Base-by-base conservation (phyloP, 2,797 vertebrate genomes). In the Pseudochromis fuscus region DNA sequence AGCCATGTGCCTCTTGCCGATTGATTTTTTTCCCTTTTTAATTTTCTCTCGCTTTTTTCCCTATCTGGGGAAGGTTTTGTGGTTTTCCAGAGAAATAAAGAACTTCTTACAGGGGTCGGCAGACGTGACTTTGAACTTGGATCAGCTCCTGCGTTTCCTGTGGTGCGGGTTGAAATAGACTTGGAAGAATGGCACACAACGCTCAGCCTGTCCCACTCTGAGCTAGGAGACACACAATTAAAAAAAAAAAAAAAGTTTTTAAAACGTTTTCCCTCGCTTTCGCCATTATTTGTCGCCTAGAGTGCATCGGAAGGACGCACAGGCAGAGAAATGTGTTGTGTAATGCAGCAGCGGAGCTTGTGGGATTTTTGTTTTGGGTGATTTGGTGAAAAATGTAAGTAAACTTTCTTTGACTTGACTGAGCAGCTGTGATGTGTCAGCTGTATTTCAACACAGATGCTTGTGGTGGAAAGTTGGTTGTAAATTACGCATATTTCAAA, bases 71-170 rank as follows among this genome's bases (percentile, higher is more conserved):
- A 92, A 90, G 85, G 88, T 80, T 91, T 93, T 94, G 92, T 84
- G 87, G 91, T 94, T 95, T 88, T 91, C 89, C 84, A 89, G 89
- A 88, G 94, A 95, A 97, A 97, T 95, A 96, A 97, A 97, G 94
- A 95, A 87, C 91, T 95, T 96, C 93, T 95, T 91, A 92, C 91
- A 93, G 92, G 89, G 93, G 94, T 95, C 92, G 94, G 95, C 93
- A 94, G 92, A 95, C 94, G 92, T 96, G 96, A 96, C 97, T 98
- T 98, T 98, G 97, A 98, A 98, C 96, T 98, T 98, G 97, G 96
- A 96, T 97, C 96, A 95, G 95, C 94, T 95, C 92, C 92, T 96
- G 92, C 91, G 94, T 93, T 94, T 96, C 96, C 96, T 94, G 96
- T 91, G 90, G 96, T 90, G 96, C 95, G 89, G 93, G 94, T 87